Evolutionary conservation across 1,140 invertebrate genomes (phyloP).

Genomic region (Oryctes rhinoceros): DNA sequence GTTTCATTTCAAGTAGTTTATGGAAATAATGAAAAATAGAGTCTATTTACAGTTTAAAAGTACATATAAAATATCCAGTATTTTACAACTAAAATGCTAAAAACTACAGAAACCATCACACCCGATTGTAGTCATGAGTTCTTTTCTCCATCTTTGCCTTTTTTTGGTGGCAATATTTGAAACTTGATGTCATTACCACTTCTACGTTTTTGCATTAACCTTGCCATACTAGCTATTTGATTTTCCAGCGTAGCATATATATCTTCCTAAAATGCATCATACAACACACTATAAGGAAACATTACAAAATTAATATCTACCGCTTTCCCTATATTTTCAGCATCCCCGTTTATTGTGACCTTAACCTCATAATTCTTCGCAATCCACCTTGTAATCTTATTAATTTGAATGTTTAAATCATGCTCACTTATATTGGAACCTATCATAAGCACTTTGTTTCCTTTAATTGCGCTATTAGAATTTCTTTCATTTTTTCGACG

Average conservation of each 20-base stretch:
- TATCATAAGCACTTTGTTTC: constrained; percentile 69
- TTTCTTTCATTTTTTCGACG: constrained; percentile 52
- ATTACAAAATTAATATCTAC: constrained; percentile 58
- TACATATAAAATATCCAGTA: constrained; percentile 36
- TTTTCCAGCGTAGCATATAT: constrained; percentile 65
- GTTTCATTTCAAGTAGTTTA: too few relatives aligned
- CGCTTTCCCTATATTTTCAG: constrained; percentile 60
- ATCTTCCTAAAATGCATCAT: constrained; percentile 63
- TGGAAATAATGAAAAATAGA: neutral
- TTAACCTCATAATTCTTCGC: constrained; percentile 69
- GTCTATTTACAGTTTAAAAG: neutral
- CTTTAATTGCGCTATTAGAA: constrained; percentile 58
- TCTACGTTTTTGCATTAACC: constrained; percentile 67
- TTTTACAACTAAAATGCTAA: constrained; percentile 36
- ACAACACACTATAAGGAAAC: neutral
- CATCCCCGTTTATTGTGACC: constrained; percentile 66
- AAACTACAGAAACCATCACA: constrained; percentile 32
- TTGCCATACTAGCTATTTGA: constrained; percentile 59
- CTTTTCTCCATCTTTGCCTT: constrained; percentile 45
- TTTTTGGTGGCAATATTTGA: constrained; percentile 64
- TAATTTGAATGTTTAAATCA: constrained; percentile 69
- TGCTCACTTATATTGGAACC: constrained; percentile 69
- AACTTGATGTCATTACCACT: constrained; percentile 68
- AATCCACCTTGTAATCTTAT: constrained; percentile 71
- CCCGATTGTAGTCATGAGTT: constrained; percentile 50